Evolutionary conservation across 2,113 vertebrate species (phyloP).

Genomic region (Dromaius novaehollandiae): DNA sequence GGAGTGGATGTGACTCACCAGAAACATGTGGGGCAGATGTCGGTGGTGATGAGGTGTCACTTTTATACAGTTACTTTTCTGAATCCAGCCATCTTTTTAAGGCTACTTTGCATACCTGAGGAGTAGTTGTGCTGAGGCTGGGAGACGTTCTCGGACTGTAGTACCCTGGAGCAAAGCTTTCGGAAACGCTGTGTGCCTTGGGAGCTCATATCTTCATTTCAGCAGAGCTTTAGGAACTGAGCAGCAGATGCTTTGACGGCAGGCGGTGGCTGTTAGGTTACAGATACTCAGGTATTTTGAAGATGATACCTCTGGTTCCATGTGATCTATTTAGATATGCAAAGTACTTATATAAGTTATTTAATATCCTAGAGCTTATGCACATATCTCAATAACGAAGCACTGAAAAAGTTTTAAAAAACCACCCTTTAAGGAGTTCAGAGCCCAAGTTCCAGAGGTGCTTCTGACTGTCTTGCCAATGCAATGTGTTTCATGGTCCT

Average conservation of each 20-base stretch:
- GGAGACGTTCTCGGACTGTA: background rate
- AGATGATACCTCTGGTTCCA: background rate
- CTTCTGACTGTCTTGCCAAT: constrained; percentile 14
- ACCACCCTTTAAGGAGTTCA: background rate
- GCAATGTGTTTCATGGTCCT: constrained; percentile 41
- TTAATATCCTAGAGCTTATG: background rate
- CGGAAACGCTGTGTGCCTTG: rapidly evolving
- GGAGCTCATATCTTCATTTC: background rate
- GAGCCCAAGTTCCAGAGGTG: constrained; percentile 16
- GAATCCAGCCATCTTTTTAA: background rate
- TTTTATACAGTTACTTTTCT: background rate
- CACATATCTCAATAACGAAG: background rate
- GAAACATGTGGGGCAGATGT: background rate
- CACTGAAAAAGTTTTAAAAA: background rate
- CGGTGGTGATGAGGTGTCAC: constrained; percentile 49
- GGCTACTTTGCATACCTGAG: background rate
- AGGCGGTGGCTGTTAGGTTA: background rate
- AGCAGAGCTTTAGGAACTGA: background rate
- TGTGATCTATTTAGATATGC: background rate
- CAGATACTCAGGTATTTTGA: background rate
- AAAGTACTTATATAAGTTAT: background rate
- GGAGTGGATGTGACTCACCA: background rate
- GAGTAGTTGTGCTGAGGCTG: background rate
- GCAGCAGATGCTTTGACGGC: background rate
- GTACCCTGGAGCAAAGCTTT: background rate